Percentiles rank a stretch among this genome's conserved stretches.
Conservation (phyloP, 92 coral and sea anemone genomes). For the Zoanthus sociatus region DNA sequence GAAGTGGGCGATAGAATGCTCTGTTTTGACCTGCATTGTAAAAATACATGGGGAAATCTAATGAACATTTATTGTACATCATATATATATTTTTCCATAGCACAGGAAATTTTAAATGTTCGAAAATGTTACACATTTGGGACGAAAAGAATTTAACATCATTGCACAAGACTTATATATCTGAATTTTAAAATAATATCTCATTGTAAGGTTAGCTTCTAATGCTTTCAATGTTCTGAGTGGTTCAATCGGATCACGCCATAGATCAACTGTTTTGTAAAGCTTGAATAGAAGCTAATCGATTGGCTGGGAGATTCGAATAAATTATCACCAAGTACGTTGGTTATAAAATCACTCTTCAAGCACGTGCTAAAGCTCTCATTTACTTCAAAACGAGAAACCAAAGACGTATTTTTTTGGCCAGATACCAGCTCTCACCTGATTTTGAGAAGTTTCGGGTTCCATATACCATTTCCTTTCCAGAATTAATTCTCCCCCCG, state of each 20-base stretch:
- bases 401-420: constrained; percentile 14
- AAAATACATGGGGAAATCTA: constrained; percentile 7
- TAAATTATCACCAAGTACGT: not conserved
- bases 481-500: not conserved
- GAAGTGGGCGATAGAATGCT: constrained; percentile 25
- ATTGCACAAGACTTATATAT: not conserved
- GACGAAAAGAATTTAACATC: not conserved
- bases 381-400: not conserved
- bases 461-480: constrained; percentile 16
- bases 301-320: constrained; percentile 15
- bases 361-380: not conserved
- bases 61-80: constrained; percentile 9
- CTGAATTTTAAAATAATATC: not conserved
- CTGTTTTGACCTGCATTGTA: constrained; percentile 20
- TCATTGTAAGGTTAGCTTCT: not conserved
- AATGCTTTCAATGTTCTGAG: constrained; percentile 13
- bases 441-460: constrained; percentile 23
- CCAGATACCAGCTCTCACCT: constrained; percentile 37
- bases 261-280: constrained; percentile 11
- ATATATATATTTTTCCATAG: constrained; percentile 22
- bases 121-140: constrained; percentile 34
- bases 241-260: constrained; percentile 43
- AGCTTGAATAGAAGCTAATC: not conserved
- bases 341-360: constrained; percentile 12
- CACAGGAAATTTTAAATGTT: constrained; percentile 14